Conservation (phyloP, 2,797 vertebrate species). For the Gymnodraco acuticeps region DNA sequence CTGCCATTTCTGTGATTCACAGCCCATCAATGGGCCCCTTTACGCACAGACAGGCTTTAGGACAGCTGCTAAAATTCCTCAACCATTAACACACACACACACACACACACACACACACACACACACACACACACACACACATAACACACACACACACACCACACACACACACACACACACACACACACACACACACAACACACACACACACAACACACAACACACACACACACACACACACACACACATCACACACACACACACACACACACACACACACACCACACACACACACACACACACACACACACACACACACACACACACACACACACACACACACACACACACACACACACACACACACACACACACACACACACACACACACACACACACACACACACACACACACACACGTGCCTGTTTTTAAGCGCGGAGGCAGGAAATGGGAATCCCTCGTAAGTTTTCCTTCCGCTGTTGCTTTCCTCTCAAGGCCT, state of each 20-base stretch:
- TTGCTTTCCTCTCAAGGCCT: slow-evolving; percentile 76
- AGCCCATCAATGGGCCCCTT: slow-evolving; percentile 74
- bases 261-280: slow-evolving; percentile 47
- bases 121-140: slow-evolving; percentile 48
- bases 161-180: slow-evolving; percentile 44
- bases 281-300: slow-evolving; percentile 47
- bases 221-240: slow-evolving; percentile 48
- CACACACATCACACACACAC: slow-evolving; percentile 44
- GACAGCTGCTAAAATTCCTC: slow-evolving; percentile 86
- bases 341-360: slow-evolving; percentile 49
- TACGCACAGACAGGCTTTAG: slow-evolving; percentile 72
- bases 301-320: slow-evolving; percentile 38
- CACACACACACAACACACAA: slow-evolving; percentile 38
- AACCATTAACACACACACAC: slow-evolving; percentile 65
- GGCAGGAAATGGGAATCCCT: slow-evolving; percentile 84
- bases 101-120: slow-evolving; percentile 39
- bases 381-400: slow-evolving; percentile 49
- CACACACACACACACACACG: slow-evolving; percentile 47
- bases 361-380: slow-evolving; percentile 29
- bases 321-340: slow-evolving; percentile 39
- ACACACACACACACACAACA: slow-evolving; percentile 45
- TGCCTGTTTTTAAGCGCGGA: slow-evolving; percentile 72
- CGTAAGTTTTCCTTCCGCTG: slow-evolving; percentile 82
- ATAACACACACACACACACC: slow-evolving; percentile 48
- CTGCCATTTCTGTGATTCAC: slow-evolving; percentile 54